Base-by-base conservation (phyloP, 2,888 invertebrate species). In the Nephrocerus scutellatus region DNA sequence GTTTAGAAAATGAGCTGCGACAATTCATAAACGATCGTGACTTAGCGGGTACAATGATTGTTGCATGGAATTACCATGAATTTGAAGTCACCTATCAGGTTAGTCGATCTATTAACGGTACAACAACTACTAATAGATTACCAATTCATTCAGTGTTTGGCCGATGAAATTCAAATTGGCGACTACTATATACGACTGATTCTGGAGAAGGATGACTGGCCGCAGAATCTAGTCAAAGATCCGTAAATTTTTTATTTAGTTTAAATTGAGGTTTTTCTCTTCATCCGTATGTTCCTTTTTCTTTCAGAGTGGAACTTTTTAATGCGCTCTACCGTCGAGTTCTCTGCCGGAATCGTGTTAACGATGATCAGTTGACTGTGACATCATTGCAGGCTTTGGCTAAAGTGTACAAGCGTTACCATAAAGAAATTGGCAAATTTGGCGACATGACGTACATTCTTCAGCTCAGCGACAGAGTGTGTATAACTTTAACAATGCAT, bases 61-160 rank as follows among this genome's bases (percentile, higher is more conserved):
- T 89, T 1, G 89, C 95, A 1, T 99, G 98, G 98, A 99, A 99
- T 73, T 92, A 97, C 72, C 82, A 87, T 25, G 98, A 99, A 70
- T 90, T 97, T 62, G 91, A 95, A 72, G 81, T 96, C 10, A 81
- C 82, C 57, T 99, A 98, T 72, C 82, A 85, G 60, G 60, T 60
- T 34, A 6, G 39, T 10, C 18, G 8, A 8, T 22, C 14, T 9
- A 9, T 36, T 35, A n/a, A 33, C 18, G 12, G 26, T 12, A 6
- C 13, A 26, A 12, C 13, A 26, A 26, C 26, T 26, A 26, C n/a
- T 14, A n/a, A 26, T 13, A 18, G 7, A 16, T 16, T 15, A 15
- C 10, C 15, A 42, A 5, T 16, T 15, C 29, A 40, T 34, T 18
- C 26, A 60, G 49, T 92, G 95, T 58, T 75, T 99, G 48, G 82